Evolutionary conservation across 2,888 invertebrate genomes (phyloP), one percentile per base, ranked within the genome.

Genomic region (Pyrochroa serraticornis): DNA sequence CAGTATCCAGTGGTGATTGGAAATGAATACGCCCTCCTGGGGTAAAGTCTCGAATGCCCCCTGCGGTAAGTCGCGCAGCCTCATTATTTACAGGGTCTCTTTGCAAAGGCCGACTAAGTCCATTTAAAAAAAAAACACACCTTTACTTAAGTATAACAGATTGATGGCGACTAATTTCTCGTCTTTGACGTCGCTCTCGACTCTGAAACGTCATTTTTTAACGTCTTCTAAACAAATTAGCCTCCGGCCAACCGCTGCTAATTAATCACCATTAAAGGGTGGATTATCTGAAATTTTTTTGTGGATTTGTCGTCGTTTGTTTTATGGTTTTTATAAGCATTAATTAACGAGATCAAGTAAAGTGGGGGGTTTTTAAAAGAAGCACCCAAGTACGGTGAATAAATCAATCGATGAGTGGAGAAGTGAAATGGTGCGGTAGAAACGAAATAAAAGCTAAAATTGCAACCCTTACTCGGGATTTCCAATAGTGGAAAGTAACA

Each of bases 1-100:
- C 75, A 69, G 78, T 77, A 75, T 78, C 78, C 77, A 77, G 77
- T 77, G 77, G 78, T 78, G 78, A 78, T 77, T 78, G 77, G 77
- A 78, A 78, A 78, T 77, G 77, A 78, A 77, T 77, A 75, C 76
- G 76, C 75, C 76, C 75, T 71, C 77, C 76, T 68, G 74, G 74
- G 74, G 72, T 66, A 69, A 69, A 71, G 71, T 73, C 74, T 74
- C 71, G 74, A 70, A 67, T 74, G 72, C 74, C 75, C 76, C 77
- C 76, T 71, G 77, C 71, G 72, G 78, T 74, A 76, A 74, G 76
- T 77, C 77, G 75, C 76, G 71, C 71, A 73, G 73, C 70, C 75
- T 75, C 76, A 77, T 77, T 76, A 77, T 76, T 77, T 77, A 77
- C 75, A 67, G 71, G 70, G 71, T 70, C 66, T 70, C 75, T 76